Percentiles rank a stretch among this genome's conserved stretches.
Evolutionary conservation across 2,797 vertebrate genomes (phyloP).

Genomic region (Galago senegalensis): DNA sequence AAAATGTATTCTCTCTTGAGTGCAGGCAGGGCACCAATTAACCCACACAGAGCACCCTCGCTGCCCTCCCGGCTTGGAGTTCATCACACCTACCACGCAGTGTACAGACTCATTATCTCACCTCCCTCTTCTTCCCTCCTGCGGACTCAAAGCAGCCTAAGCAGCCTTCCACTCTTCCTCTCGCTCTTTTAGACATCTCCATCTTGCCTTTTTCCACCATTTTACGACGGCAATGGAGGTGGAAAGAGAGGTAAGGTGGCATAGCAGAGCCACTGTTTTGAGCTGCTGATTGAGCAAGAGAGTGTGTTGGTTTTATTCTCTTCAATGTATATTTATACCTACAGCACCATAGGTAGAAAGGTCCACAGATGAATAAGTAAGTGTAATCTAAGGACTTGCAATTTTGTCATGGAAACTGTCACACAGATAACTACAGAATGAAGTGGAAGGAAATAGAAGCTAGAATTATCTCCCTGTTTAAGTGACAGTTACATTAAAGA

Average conservation of each 20-base stretch:
- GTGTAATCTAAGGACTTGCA: not conserved
- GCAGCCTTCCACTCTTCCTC: not conserved
- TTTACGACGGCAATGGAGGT: not conserved
- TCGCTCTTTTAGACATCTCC: constrained; percentile 13
- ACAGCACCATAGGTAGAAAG: not conserved
- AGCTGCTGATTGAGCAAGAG: not conserved
- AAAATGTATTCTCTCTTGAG: constrained; percentile 67
- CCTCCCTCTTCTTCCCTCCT: constrained; percentile 52
- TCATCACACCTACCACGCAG: constrained; percentile 21
- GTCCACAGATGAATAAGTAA: not conserved
- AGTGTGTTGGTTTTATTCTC: not conserved
- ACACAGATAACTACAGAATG: not conserved
- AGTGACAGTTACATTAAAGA: not conserved
- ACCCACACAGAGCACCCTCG: constrained; percentile 28
- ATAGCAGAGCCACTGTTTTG: not conserved
- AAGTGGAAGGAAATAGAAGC: not conserved
- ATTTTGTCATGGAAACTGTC: not conserved
- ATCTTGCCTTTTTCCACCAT: constrained; percentile 30
- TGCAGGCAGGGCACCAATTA: constrained; percentile 73
- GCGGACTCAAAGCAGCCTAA: constrained; percentile 33
- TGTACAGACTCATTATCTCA: constrained; percentile 28
- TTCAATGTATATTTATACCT: not conserved
- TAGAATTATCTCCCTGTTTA: not conserved
- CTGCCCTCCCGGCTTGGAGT: constrained; percentile 39
- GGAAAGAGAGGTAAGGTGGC: not conserved